Evolutionary conservation across 1,140 invertebrate species (phyloP), one percentile per base, ranked within the genome.

Genomic region (Matsumurasca onukii): DNA sequence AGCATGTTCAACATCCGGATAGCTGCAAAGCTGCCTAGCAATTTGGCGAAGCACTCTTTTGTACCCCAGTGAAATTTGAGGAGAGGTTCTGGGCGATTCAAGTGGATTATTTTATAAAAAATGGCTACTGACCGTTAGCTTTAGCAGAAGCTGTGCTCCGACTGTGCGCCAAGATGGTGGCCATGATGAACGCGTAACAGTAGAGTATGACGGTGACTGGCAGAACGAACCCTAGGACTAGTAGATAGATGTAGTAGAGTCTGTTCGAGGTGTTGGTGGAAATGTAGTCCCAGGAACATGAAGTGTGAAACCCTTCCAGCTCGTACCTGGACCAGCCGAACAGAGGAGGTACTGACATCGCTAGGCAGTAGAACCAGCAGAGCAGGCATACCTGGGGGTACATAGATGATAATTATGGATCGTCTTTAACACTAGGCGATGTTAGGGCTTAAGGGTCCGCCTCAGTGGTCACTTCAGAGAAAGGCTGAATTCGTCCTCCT

Each of bases 211-310:
- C 78, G 0, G 72, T 65, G 1, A 82, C 77, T 0, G 84, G 84
- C 2, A 84, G 69, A 29, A 82, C 66, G 74, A 84, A 85, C 12
- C 83, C 82, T 1, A 84, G 75, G 15, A 81, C 72, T 0, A 85
- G 75, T 12, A 85, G 77, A 70, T 82, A 82, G 15, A 82, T 72
- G 55, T 82, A 83, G 73, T 81, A 85, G 15, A 80, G 73, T 27
- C 79, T 73, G 69, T 83, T 82, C 34, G 74, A 71, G 0, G 72
- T 27, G 3, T 77, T 78, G 34, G 76, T 75, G 2, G 80, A 82
- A 27, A 81, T 75, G 75, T 85, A 86, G 74, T 86, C 84, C 76
- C 84, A 84, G 0, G 84, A 84, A 66, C 84, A 86, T 0, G 82
- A 83, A 1, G 83, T 85, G 31, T 80, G 78, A 13, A 85, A 78